Percentiles rank a stretch among this genome's conserved stretches.
Conservation (phyloP, 2,888 invertebrate species). For the Poecilus cupreus region DNA sequence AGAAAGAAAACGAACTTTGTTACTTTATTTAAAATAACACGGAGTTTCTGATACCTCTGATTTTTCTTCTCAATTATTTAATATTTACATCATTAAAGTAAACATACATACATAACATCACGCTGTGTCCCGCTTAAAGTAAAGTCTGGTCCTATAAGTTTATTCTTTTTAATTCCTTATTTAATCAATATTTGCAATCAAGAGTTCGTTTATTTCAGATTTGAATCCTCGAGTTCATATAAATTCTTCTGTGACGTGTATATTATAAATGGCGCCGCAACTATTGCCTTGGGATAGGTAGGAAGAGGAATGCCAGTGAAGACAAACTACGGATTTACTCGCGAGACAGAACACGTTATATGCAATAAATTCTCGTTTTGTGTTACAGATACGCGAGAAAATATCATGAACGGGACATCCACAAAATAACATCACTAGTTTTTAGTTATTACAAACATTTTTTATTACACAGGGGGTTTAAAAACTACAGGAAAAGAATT, state of each 20-base stretch:
- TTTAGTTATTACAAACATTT: neutral
- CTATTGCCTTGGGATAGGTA: neutral
- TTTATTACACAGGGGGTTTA: too few species aligned
- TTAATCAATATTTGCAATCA: neutral
- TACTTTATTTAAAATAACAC: too few species aligned
- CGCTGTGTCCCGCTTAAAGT: too few species aligned
- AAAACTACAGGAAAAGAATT: too few species aligned
- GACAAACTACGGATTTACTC: conserved; percentile 42
- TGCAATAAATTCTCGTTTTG: conserved; percentile 42
- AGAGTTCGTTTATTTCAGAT: neutral
- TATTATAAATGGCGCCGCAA: conserved; percentile 19
- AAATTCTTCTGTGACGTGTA: conserved; percentile 11
- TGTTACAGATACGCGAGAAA: neutral
- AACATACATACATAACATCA: too few species aligned
- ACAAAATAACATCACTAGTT: neutral
- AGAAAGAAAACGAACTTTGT: too few species aligned
- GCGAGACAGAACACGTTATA: neutral
- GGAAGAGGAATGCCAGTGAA: neutral
- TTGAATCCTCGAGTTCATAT: neutral
- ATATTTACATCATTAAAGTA: too few species aligned
- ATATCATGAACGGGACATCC: conserved; percentile 7
- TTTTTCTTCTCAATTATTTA: too few species aligned
- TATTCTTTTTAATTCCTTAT: too few species aligned
- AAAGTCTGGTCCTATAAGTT: too few species aligned
- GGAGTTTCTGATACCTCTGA: too few species aligned